phyloP scores from a whole-genome alignment of 2,888 invertebrate species.

The Apomyelois bistriatella region DNA sequence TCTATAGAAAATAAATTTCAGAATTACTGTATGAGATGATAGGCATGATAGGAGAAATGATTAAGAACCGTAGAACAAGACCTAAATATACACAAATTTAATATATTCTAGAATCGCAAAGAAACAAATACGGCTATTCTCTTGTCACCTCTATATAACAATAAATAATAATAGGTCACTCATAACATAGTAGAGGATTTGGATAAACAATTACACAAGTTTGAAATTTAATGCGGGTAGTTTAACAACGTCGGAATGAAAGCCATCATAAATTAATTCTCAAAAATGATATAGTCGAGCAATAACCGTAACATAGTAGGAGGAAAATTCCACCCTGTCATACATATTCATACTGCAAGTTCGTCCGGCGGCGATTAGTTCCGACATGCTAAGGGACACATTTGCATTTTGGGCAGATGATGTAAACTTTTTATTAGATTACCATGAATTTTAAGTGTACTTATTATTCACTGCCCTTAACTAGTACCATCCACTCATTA shows the following conservation, averaged over 20 bases:
- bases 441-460: conserved; percentile 15
- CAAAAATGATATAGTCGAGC: neutral
- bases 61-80: no score
- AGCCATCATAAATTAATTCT: neutral
- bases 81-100: no score
- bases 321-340: conserved; percentile 2
- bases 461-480: neutral
- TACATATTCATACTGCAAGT: conserved; percentile 50
- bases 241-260: neutral
- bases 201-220: no score
- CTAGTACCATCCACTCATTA: neutral
- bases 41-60: no score
- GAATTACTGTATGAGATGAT: no score
- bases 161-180: no score
- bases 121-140: no score
- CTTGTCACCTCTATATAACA: no score
- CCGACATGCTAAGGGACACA: conserved; percentile 36
- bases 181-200: no score
- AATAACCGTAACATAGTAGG: conserved; percentile 1
- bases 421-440: conserved; percentile 44
- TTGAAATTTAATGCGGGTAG: no score
- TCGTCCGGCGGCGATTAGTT: conserved; percentile 40
- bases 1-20: no score
- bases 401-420: conserved; percentile 43
- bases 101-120: no score